A percentile compares a stretch with the other conserved stretches of the same genome.
Evolutionary conservation across 2,888 invertebrate genomes (phyloP).

Genomic region (Nephrotoma guestfalica): DNA sequence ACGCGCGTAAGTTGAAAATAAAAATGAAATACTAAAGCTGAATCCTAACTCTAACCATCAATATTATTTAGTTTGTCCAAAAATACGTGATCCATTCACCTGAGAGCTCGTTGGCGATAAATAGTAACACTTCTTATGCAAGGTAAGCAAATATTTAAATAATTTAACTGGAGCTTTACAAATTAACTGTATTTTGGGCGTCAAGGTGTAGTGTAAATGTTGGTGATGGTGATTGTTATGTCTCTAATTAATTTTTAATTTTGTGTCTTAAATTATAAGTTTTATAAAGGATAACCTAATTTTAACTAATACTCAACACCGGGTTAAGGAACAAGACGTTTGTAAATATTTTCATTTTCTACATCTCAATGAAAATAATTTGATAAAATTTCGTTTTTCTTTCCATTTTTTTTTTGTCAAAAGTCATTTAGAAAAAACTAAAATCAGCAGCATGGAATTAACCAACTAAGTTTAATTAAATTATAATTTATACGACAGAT

Average conservation of each 20-base stretch:
- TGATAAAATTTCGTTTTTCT: neutral
- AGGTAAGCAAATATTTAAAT: neutral
- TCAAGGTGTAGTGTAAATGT: neutral
- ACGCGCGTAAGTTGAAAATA: constrained; percentile 33
- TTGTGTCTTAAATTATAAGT: neutral
- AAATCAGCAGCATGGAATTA: neutral
- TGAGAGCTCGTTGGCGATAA: neutral
- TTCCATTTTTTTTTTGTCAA: neutral
- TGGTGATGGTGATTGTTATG: neutral
- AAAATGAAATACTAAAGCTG: neutral
- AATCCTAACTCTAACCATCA: neutral
- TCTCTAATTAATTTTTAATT: neutral
- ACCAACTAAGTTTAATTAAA: neutral
- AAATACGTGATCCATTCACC: neutral
- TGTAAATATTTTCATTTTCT: neutral
- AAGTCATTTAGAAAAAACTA: neutral
- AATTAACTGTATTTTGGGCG: neutral
- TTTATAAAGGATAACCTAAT: neutral
- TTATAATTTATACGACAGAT: neutral
- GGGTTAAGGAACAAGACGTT: neutral
- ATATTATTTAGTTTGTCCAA: constrained; percentile 1
- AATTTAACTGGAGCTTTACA: neutral
- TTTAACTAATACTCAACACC: neutral
- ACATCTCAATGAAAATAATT: neutral
- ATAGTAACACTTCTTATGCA: neutral